Base-by-base conservation (phyloP, 2,113 vertebrate genomes). In the Podarcis cretensis region DNA sequence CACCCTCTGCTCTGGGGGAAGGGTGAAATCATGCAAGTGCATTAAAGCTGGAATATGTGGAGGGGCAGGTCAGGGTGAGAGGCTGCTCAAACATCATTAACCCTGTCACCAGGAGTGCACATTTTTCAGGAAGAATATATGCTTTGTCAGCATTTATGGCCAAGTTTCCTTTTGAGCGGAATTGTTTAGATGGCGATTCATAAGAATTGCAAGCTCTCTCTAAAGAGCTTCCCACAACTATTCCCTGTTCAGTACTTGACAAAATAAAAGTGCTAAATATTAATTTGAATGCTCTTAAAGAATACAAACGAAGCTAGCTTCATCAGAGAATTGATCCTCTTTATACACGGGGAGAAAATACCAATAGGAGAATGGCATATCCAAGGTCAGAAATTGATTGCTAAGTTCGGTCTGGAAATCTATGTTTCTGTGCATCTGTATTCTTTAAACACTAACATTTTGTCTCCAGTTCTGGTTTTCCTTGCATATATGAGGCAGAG, bases 11-110 rank as follows among this genome's bases (percentile, higher is more conserved):
- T 81, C 85, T 77, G 80, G 85, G 89, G 92, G 84, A 30, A 77
- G 87, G 88, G 88, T 78, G 74, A 89, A 90, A 90, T 88, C 66
- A 80, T 88, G 88, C 83, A 89, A 85, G 90, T 10, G 86, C 89
- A 40, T 91, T 81, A 85, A 84, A 76, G 86, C 91, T 9, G 76
- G 91, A 88, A 81, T 88, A 25, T 87, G 90, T 73, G 90, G 87
- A 91, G 75, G 48, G 73, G 85, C 84, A 90, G 89, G 84, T 79
- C 40, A n/a, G 92, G 90, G 89, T 73, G 91, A 93, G 94, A 93
- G 92, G 92, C 94, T 94, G 90, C 92, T 94, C 90, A 89, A 88
- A 88, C 91, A 86, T 89, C 93, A 86, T 92, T 92, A 94, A 94
- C 92, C 90, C 91, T 83, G 87, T 90, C 90, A 85, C 81, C 2